phyloP scores from a whole-genome alignment of 2,797 vertebrate species.

The Acanthornis magna region DNA sequence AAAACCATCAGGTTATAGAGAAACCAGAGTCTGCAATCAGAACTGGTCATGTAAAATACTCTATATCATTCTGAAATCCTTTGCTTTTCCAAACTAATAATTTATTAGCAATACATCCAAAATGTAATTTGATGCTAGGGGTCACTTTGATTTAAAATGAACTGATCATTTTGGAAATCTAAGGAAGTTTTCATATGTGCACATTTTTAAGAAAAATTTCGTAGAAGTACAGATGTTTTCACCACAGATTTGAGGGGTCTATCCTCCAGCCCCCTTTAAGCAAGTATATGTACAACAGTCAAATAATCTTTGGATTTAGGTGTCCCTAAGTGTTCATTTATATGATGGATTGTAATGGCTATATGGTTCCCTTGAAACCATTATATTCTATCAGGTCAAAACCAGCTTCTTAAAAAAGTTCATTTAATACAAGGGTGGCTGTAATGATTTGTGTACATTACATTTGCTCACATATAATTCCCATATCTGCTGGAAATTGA shows the following conservation, averaged over 20 bases:
- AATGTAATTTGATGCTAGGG: not conserved
- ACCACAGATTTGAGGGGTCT: slow-evolving; percentile 37
- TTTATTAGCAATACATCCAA: slow-evolving; percentile 1
- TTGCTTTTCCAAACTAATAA: not conserved
- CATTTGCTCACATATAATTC: not conserved
- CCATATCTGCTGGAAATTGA: slow-evolving; percentile 18
- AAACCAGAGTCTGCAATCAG: not conserved
- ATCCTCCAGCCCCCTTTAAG: not conserved
- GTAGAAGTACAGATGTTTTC: slow-evolving; percentile 50
- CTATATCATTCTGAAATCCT: slow-evolving; percentile 7
- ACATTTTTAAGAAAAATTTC: slow-evolving; percentile 1
- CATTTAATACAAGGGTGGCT: slow-evolving; percentile 56
- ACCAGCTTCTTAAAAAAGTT: slow-evolving; percentile 54
- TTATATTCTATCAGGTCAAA: slow-evolving; percentile 73
- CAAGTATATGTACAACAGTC: slow-evolving; percentile 48
- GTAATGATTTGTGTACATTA: slow-evolving; percentile 40
- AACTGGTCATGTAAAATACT: not conserved
- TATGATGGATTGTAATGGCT: slow-evolving; percentile 73
- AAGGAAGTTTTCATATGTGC: not conserved
- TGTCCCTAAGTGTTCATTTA: slow-evolving; percentile 74
- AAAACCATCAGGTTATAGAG: not conserved
- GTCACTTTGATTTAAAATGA: slow-evolving; percentile 4
- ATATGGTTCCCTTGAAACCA: slow-evolving; percentile 73
- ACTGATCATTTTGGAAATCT: not conserved
- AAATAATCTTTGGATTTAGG: slow-evolving; percentile 74